Base-by-base conservation (phyloP, 1,140 invertebrate genomes). In the Lordiphosa clarofinis region DNA sequence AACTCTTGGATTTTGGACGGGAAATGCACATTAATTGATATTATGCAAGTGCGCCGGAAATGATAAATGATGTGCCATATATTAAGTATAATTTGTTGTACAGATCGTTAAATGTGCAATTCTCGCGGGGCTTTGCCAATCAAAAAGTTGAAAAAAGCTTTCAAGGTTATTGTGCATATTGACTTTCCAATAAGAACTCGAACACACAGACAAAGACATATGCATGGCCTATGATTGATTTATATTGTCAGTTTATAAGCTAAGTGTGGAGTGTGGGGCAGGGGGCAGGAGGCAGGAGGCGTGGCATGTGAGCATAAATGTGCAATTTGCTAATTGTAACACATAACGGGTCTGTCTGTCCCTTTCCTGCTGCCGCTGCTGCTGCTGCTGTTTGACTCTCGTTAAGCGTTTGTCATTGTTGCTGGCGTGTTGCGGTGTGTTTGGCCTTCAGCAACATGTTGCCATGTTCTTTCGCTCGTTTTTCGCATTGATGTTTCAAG, bases 271-370 rank as follows among this genome's bases (percentile, higher is more conserved):
- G 15, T 15, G 15, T 15, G 15, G 1, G 15, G 15, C 1, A 15
- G 35, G 42, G 24, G 37, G 13, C 10, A 13, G 54, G 31, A 31
- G 44, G 4, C 36, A 36, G 47, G 54, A 11, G 35, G 55, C 4
- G 46, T 33, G 43, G 39, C 54, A 81, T 84, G 72, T 72, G 78
- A 82, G 76, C 76, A 82, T 82, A 82, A 82, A 82, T 82, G 78
- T 82, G 76, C 76, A 82, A 82, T 82, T 82, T 82, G 76, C 76
- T 82, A 82, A 82, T 82, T 82, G 76, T 84, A 82, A 76, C 76
- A 82, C 73, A 82, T 84, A 82, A 81, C 76, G 68, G 78, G 58
- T 38, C 54, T 62, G 13, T 43, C 56, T 69, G 44, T 81, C 66
- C 49, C 44, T 60, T 67, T 67, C 55, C 15, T 60, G 13, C 50